Evolutionary conservation across 2,888 invertebrate genomes (phyloP), one percentile per base, ranked within the genome.

Genomic region (Caenorhabditis afra): DNA sequence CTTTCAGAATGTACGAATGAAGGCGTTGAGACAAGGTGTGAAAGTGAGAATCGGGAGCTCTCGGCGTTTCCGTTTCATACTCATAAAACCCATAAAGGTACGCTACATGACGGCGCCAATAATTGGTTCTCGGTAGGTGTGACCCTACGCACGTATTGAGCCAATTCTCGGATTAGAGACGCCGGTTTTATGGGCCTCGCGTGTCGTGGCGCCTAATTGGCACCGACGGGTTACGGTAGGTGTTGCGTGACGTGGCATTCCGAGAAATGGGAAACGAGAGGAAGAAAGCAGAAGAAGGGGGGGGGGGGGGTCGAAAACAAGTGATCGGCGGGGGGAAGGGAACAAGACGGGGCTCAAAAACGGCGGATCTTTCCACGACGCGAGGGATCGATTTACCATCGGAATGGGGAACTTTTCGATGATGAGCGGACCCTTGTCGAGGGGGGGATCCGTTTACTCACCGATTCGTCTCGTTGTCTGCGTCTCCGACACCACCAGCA

Each of bases 401-500:
- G 73, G 73, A 62, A 35, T 29, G 35, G 58, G 68, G 53, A 71
- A 62, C 62, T 64, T 64, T 64, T 71, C 57, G 16, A 20, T 44
- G 35, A 58, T 44, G 55, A 22, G 20, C 49, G 61, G 41, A 47
- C 39, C 59, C 44, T 3, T 7, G 29, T 5, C 29, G 29, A 7
- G 7, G 23, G 50, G 52, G 59, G 62, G 71, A 71, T 71, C 71
- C 71, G 71, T 62, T 74, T 74, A 74, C 75, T 59, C 49, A 75
- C 75, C 67, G 59, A 61, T 65, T 65, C 74, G 58, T 59, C 64
- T 57, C 20, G 22, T 18, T 22, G 64, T 64, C 64, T 73, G 58
- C 73, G 64, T 73, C 73, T 75, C 55, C 55, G 66, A 67, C 67
- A 67, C 67, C 67, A 75, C 75, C 75, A 75, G 41, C 75, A 75